Conservation (phyloP, 2,888 invertebrate genomes). For the Allacma fusca region DNA sequence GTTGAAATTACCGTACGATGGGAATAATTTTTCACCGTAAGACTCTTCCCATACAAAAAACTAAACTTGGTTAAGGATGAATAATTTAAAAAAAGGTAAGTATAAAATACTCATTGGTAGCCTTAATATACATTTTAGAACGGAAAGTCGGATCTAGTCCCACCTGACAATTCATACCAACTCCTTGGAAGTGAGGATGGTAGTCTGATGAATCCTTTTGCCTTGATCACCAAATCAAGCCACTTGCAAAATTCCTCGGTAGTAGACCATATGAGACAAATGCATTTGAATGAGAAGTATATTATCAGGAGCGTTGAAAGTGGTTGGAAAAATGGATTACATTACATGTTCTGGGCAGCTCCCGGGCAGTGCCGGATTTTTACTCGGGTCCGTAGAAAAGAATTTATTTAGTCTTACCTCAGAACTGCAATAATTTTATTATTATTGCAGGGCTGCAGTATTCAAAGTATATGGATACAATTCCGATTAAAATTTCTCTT, state of each 20-base stretch:
- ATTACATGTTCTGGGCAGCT: slow-evolving; percentile 49
- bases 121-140: background rate
- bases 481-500: too few species aligned
- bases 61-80: too few species aligned
- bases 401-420: background rate
- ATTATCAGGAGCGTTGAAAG: slow-evolving; percentile 44
- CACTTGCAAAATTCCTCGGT: slow-evolving; percentile 46
- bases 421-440: background rate
- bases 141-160: slow-evolving; percentile 1
- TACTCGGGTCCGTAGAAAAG: slow-evolving; percentile 27
- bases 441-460: background rate
- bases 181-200: slow-evolving; percentile 29
- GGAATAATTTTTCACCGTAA: background rate
- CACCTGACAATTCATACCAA: slow-evolving; percentile 42
- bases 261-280: slow-evolving; percentile 49
- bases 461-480: slow-evolving; percentile 30
- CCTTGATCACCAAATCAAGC: slow-evolving; percentile 48
- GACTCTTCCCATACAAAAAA: too few species aligned
- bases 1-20: slow-evolving; percentile 50
- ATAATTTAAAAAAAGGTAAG: too few species aligned
- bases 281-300: slow-evolving; percentile 49
- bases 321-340: slow-evolving; percentile 50
- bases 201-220: slow-evolving; percentile 48
- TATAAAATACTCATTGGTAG: background rate
- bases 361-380: slow-evolving; percentile 27